A percentile compares a stretch with the other conserved stretches of the same genome.
These are phyloP conservation scores for Hofmannophila pseudospretella DNA, from an alignment of 2,888 invertebrate genomes.

Conservation along the genomic window DNA sequence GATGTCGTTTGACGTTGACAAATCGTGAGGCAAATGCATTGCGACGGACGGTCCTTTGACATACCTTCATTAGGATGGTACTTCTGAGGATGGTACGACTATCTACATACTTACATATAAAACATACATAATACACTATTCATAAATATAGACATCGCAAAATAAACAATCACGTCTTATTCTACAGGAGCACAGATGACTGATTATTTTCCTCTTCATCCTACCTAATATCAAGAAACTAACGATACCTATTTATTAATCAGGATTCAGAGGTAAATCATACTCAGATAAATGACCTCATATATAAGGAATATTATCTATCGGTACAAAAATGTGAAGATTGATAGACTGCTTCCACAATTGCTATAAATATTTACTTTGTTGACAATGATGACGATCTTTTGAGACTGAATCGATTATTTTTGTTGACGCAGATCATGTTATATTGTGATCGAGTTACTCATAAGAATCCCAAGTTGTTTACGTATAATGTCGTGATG, in stretches of 20 bases:
- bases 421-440: background rate
- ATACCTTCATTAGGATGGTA: constrained; percentile 14
- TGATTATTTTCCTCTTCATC: background rate
- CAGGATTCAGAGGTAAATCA: too few species aligned
- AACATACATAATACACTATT: too few species aligned
- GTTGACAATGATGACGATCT: background rate
- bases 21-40: constrained; percentile 52
- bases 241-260: too few species aligned
- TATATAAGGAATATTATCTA: background rate
- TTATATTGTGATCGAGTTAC: background rate
- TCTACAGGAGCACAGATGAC: background rate
- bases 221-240: too few species aligned
- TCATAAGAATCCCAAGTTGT: too few species aligned
- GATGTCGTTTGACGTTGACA: constrained; percentile 61
- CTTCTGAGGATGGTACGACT: too few species aligned
- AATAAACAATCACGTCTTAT: background rate
- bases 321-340: background rate
- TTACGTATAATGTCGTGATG: too few species aligned
- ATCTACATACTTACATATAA: too few species aligned
- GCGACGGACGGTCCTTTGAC: constrained; percentile 43
- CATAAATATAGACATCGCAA: background rate
- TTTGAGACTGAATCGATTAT: background rate
- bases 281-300: background rate
- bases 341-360: background rate
- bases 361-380: background rate